Evolutionary conservation across 2,113 vertebrate genomes (phyloP).

Genomic region (Micromys minutus): DNA sequence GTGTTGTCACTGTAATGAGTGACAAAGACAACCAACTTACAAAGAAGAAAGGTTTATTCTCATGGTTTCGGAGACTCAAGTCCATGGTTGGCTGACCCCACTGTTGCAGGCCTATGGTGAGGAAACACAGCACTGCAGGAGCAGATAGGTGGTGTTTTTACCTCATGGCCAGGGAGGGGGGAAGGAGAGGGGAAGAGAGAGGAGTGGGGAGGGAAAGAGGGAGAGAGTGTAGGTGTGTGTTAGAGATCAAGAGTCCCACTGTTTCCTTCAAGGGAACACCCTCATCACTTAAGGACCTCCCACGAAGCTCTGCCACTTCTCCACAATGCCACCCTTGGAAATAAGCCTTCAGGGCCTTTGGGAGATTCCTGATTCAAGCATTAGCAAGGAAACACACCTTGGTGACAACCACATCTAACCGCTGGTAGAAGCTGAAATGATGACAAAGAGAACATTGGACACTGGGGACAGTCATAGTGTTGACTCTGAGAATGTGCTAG

Average conservation of each 20-base stretch:
- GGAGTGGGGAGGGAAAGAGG: neutral
- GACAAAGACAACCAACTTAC: neutral
- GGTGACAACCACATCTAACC: neutral
- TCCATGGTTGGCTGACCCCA: neutral
- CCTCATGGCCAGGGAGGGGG: neutral
- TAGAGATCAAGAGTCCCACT: neutral
- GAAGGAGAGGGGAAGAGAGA: neutral
- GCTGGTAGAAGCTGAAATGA: neutral
- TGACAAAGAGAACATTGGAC: neutral
- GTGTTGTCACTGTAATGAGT: neutral
- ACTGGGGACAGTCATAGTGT: neutral
- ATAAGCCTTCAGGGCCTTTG: neutral
- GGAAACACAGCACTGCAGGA: neutral
- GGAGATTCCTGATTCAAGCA: neutral
- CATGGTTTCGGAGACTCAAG: neutral
- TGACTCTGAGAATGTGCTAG: neutral
- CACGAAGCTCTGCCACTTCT: neutral
- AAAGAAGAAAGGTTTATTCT: neutral
- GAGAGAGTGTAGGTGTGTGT: neutral
- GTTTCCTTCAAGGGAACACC: neutral
- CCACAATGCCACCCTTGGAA: neutral
- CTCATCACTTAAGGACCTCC: neutral
- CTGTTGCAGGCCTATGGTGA: neutral
- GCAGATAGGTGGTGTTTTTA: neutral
- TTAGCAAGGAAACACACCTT: neutral